phyloP scores from a whole-genome alignment of 35 echinoderm and acorn worm species.

The Anneissia japonica region DNA sequence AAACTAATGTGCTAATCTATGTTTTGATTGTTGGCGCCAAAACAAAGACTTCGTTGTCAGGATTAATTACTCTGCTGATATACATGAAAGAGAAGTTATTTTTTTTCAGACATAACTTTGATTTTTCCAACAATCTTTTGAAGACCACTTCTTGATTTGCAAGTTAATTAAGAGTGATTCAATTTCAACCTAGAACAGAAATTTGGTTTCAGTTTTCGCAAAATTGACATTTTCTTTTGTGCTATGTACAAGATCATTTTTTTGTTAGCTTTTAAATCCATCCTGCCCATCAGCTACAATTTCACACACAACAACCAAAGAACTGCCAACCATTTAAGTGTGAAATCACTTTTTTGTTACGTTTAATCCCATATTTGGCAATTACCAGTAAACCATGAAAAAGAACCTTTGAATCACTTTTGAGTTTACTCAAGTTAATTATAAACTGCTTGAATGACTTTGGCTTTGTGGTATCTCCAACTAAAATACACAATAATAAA shows the following conservation, averaged over 20 bases:
- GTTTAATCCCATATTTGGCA: neutral
- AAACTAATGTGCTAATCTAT: neutral
- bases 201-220: neutral
- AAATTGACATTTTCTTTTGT: neutral
- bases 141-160: neutral
- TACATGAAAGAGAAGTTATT: neutral
- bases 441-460: neutral
- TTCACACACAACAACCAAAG: neutral
- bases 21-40: neutral
- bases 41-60: neutral
- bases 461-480: neutral
- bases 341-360: neutral
- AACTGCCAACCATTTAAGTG: neutral
- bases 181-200: neutral
- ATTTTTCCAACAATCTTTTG: neutral
- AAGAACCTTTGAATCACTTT: neutral
- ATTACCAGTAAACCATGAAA: neutral
- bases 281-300: neutral
- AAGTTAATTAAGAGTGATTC: neutral
- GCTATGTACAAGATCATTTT: neutral
- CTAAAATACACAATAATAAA: neutral
- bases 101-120: neutral
- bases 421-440: neutral
- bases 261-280: neutral
- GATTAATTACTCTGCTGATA: neutral